Evolutionary conservation across 2,797 vertebrate genomes (phyloP).

Genomic region (Chloroceryle amazona): DNA sequence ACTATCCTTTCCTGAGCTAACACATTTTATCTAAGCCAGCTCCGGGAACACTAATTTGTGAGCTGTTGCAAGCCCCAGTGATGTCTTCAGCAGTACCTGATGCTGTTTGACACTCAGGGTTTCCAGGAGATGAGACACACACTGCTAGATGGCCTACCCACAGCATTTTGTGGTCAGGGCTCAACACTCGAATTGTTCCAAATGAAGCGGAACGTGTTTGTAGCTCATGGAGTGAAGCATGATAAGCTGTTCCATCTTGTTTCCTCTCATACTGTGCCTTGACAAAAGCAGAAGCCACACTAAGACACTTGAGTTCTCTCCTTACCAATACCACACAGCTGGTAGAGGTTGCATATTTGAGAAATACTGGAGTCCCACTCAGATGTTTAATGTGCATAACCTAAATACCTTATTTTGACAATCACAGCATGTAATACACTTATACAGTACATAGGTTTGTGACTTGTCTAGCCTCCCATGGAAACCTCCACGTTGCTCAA

Average conservation of each 20-base stretch:
- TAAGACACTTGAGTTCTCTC: neutral
- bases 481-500: neutral
- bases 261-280: neutral
- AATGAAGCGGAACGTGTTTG: conserved; percentile 71
- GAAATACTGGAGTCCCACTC: neutral
- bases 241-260: conserved; percentile 64
- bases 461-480: neutral
- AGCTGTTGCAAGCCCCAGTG: neutral
- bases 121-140: conserved; percentile 75
- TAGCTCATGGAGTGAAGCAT: neutral
- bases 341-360: neutral
- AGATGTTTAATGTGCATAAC: neutral
- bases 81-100: neutral
- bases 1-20: neutral
- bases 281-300: neutral
- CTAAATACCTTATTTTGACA: neutral
- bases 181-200: conserved; percentile 64
- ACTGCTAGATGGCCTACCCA: conserved; percentile 28
- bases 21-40: rapidly evolving
- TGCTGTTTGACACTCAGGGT: conserved; percentile 74
- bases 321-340: neutral
- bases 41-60: neutral
- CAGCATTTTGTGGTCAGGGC: conserved; percentile 55
- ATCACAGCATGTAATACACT: neutral
- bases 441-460: rapidly evolving